Evolutionary conservation across 2,797 vertebrate species (phyloP), one percentile per base, ranked within the genome.

Genomic region (Hozukius guyotensis): DNA sequence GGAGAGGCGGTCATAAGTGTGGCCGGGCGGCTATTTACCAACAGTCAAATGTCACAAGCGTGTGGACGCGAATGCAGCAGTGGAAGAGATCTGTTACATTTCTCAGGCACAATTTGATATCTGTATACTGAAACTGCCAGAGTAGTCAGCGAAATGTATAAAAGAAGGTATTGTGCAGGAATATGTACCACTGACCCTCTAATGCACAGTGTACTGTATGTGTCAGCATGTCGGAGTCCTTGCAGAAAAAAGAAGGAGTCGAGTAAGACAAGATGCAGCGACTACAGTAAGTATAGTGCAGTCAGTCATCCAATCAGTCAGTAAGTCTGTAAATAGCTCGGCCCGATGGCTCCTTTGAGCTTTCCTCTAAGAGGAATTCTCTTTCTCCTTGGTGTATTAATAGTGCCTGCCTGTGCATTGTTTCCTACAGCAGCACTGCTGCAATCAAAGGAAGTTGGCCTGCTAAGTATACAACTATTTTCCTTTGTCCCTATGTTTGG

Each of bases 401-500:
- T 96, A 96, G 94, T 64, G 79, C 87, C 65, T 70, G 79, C 87
- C 67, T 89, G 89, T 89, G 93, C 92, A 95, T 95, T 95, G 92
- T 95, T 95, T 95, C 94, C 93, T 94, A 94, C 88, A 89, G 82
- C 89, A 93, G 86, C 91, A 90, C 92, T 89, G 90, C 77, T 93
- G 92, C 89, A 94, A 95, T 95, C 94, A 94, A 95, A 95, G 94
- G 94, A 96, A 95, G 93, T 92, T 88, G 93, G 87, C 89, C 87
- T 94, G 93, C 94, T 92, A 93, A 94, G 94, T 92, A 88, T 92
- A 93, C 94, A 90, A 88, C 93, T 95, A 95, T 93, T 96, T 96
- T 96, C 94, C 94, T 96, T 96, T 95, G 94, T 95, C 93, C 88
- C 94, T 95, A 94, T 91, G 92, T 94, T 95, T 95, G 94, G 94